Conservation (phyloP, 2,797 vertebrate species). For the Enteromius thamalakanensis region DNA sequence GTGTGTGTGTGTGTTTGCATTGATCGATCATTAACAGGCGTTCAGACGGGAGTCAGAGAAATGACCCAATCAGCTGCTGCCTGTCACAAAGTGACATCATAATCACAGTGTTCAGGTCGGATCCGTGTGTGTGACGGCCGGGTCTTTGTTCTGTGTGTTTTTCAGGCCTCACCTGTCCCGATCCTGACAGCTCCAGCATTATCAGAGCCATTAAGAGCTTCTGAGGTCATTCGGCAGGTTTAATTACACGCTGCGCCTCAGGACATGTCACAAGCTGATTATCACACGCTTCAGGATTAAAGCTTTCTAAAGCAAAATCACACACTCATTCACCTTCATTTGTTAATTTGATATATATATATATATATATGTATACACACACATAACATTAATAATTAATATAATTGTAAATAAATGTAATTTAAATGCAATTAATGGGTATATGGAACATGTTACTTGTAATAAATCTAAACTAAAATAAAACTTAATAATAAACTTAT, state of each 20-base stretch:
- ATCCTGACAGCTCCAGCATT: conserved; percentile 40
- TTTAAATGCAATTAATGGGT: neutral
- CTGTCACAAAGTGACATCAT: conserved; percentile 32
- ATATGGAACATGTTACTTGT: neutral
- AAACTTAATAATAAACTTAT: neutral
- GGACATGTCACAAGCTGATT: neutral
- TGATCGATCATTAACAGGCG: neutral
- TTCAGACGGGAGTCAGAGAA: neutral
- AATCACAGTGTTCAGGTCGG: conserved; percentile 12
- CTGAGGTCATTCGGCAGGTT: conserved; percentile 12
- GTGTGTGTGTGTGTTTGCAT: neutral
- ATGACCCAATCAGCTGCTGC: conserved; percentile 21
- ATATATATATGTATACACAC: neutral
- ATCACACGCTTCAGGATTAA: neutral
- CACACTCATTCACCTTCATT: too few relatives aligned
- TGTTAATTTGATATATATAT: neutral
- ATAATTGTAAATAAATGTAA: neutral
- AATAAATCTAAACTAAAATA: neutral
- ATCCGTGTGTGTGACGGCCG: conserved; percentile 29
- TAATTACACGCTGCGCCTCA: conserved; percentile 21
- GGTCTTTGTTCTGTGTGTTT: conserved; percentile 39
- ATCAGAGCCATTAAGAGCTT: conserved; percentile 29
- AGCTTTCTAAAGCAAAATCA: too few relatives aligned
- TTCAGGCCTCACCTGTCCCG: conserved; percentile 35
- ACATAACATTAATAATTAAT: neutral